Conservation (phyloP, 2,888 invertebrate species). For the Agonopterix arenella region DNA sequence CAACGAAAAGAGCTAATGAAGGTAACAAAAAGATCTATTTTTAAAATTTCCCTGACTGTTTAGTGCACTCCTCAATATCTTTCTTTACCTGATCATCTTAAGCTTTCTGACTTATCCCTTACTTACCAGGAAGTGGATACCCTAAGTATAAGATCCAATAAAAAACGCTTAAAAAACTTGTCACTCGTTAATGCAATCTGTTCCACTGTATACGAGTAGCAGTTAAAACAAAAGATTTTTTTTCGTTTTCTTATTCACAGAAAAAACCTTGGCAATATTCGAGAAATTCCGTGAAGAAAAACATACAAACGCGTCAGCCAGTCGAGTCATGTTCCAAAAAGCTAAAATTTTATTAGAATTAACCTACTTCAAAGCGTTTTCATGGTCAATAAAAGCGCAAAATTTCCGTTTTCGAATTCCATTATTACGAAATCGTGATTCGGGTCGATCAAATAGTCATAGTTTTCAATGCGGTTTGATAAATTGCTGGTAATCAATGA, state of each 20-base stretch:
- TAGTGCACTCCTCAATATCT: no score
- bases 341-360: conserved; percentile 15
- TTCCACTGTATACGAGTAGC: conserved; percentile 10
- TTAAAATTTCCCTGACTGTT: no score
- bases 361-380: conserved; percentile 31
- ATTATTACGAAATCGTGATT: conserved; percentile 35
- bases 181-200: conserved; percentile 10
- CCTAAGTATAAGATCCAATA: no score
- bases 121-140: no score
- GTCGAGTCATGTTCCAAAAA: conserved; percentile 9
- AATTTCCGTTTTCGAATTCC: conserved; percentile 29
- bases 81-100: no score
- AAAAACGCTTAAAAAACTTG: conserved; percentile 8
- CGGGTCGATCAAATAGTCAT: conserved; percentile 5
- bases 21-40: no score
- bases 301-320: conserved; percentile 1
- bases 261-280: conserved; percentile 12
- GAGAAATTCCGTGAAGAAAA: conserved; percentile 11
- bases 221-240: conserved; percentile 16
- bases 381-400: conserved; percentile 39
- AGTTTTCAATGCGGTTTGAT: conserved; percentile 1
- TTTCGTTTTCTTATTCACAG: conserved; percentile 8
- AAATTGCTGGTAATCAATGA: no score
- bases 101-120: no score
- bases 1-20: no score